Base-by-base conservation (phyloP, 2,888 invertebrate species). In the Catocala fraxini region DNA sequence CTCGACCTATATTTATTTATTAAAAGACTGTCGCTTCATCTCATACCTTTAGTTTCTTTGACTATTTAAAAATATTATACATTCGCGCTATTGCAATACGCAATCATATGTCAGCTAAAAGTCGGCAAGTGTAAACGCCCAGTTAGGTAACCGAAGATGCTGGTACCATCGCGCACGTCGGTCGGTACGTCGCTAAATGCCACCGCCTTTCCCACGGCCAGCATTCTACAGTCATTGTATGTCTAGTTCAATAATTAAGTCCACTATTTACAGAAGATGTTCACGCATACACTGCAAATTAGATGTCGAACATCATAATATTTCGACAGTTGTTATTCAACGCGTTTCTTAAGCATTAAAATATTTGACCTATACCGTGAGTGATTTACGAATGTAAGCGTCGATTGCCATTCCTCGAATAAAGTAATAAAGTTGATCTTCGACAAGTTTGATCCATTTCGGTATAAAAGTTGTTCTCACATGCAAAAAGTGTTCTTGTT, bases 171-270 rank as follows among this genome's bases (percentile, higher is more conserved):
- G 70, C 69, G 55, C 66, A 65, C 68, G 13, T 58, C 46, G 15
- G 54, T 39, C 46, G 15, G 54, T 39, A 65, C 73, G 64, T 69
- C 58, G 71, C 64, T 81, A 89, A 90, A 89, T 89, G 86, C 83
- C 88, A 86, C 65, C 82, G 72, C 69, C 72, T 77, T 91, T 91
- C 90, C 88, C 91, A 91, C 91, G 89, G 78, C 81, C 80, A 79
- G 74, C 76, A 82, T 84, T 87, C 82, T 84, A 75, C 66, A 80
- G 75, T 68, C 70, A 85, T 83, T 87, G 82, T 87, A 76, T 84
- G 82, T 87, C 87, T 88, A 88, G 84, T 89, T 87, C 87, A 86
- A 84, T 85, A 82, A 85, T 86, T 86, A 84, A 82, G 77, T 77
- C 71, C 76, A 74, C 65, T 80, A 76, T 83, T 83, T 81, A 80